phyloP scores from a whole-genome alignment of 2,797 vertebrate species.

The Fratercula arctica region DNA sequence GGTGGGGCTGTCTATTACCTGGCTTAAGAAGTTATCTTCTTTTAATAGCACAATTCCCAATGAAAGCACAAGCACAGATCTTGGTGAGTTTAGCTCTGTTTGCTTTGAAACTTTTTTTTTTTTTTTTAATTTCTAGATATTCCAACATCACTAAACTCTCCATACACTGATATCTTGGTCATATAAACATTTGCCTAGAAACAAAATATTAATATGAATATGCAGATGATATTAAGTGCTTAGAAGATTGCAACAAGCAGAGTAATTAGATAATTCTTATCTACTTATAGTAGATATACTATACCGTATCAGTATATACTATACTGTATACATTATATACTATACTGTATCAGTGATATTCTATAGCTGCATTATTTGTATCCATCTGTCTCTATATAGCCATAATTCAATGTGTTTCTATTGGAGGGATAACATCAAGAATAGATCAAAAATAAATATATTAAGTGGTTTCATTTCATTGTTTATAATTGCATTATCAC shows the following conservation, averaged over 20 bases:
- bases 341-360: conserved; percentile 20
- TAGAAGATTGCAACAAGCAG: conserved; percentile 41
- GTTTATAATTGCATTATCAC: conserved; percentile 40
- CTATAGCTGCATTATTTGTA: conserved; percentile 40
- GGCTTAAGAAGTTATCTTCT: neutral
- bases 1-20: neutral
- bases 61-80: neutral
- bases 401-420: conserved; percentile 68
- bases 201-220: neutral
- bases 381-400: conserved; percentile 64
- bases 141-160: neutral
- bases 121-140: neutral
- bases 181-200: conserved; percentile 14
- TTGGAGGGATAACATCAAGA: conserved; percentile 48
- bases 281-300: neutral
- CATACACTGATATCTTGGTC: neutral
- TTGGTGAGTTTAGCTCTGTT: neutral
- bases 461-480: conserved; percentile 57
- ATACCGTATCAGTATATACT: too few relatives aligned
- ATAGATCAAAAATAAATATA: conserved; percentile 21
- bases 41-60: neutral
- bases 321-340: too few relatives aligned
- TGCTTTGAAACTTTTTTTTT: neutral
- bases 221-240: neutral
- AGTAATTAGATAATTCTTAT: conserved; percentile 53